These are phyloP conservation scores for Myrmecobius fasciatus DNA, from an alignment of 2,113 vertebrate genomes.

Conservation along the genomic window DNA sequence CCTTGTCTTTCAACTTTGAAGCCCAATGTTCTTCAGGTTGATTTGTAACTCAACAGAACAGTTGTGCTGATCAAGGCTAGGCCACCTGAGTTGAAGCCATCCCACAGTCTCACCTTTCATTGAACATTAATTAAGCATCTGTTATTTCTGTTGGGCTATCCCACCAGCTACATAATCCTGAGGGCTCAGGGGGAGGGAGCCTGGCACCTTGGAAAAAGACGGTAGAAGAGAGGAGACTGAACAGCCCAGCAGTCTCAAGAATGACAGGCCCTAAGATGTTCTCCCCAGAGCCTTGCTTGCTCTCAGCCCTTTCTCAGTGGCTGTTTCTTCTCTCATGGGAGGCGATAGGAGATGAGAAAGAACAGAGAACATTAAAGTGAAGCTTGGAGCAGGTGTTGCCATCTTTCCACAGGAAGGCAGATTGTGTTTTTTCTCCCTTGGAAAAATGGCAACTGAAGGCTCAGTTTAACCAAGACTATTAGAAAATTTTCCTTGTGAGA, in stretches of 20 bases:
- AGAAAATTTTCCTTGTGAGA: background rate
- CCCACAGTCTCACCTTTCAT: slow-evolving; percentile 26
- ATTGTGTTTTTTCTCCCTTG: slow-evolving; percentile 69
- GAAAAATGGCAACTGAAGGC: slow-evolving; percentile 58
- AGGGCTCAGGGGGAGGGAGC: slow-evolving; percentile 42
- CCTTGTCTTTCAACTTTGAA: slow-evolving; percentile 33
- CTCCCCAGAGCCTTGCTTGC: slow-evolving; percentile 62
- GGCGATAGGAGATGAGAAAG: slow-evolving; percentile 60
- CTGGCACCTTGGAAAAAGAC: slow-evolving; percentile 25
- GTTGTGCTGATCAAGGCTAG: background rate
- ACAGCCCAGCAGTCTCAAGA: slow-evolving; percentile 39
- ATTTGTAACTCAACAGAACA: background rate
- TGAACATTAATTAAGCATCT: slow-evolving; percentile 64
- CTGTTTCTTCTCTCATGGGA: slow-evolving; percentile 44
- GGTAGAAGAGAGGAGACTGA: background rate
- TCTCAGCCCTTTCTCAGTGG: no score
- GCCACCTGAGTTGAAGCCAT: no score
- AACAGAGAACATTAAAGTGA: slow-evolving; percentile 71
- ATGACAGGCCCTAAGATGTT: slow-evolving; percentile 31
- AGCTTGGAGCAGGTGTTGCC: slow-evolving; percentile 51
- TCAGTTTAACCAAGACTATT: background rate
- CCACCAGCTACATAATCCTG: background rate
- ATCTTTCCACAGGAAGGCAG: slow-evolving; percentile 62
- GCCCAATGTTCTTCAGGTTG: slow-evolving; percentile 5
- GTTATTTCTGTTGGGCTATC: slow-evolving; percentile 10